phyloP scores from a whole-genome alignment of 2,113 vertebrate genomes.

The Leptosomus discolor region DNA sequence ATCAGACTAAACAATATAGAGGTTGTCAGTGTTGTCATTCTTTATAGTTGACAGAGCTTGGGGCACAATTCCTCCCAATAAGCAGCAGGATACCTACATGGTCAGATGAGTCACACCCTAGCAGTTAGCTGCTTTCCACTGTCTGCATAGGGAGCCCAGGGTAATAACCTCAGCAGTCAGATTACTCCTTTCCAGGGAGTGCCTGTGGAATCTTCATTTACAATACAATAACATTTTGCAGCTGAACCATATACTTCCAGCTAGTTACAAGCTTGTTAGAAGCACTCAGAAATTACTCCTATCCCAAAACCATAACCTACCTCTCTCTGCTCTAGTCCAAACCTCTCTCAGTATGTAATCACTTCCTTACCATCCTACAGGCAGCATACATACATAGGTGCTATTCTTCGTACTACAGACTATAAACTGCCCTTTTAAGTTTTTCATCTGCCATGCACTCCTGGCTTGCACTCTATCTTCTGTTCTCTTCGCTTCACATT shows the following conservation, averaged over 20 bases:
- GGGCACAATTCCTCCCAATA: not conserved
- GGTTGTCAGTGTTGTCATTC: not conserved
- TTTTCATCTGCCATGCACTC: not conserved
- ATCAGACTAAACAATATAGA: not conserved
- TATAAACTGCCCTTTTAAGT: not conserved
- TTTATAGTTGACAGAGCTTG: not conserved
- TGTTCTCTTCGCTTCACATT: not conserved
- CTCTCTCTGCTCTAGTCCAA: not conserved
- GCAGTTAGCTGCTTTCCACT: not conserved
- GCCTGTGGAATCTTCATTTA: not conserved
- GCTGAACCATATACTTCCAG: not conserved
- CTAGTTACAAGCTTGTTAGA: not conserved
- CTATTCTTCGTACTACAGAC: not conserved
- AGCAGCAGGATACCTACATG: not conserved
- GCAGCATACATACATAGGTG: not conserved
- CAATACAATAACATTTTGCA: not conserved
- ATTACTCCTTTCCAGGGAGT: not conserved
- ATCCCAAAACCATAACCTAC: not conserved
- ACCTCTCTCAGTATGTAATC: not conserved
- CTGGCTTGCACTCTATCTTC: not conserved
- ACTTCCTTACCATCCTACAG: not conserved
- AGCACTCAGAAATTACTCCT: not conserved
- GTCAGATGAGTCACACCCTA: not conserved
- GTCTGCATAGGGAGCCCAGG: not conserved
- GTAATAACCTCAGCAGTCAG: not conserved